Conservation (phyloP, 2,888 invertebrate species). For the Atethmia centrago region DNA sequence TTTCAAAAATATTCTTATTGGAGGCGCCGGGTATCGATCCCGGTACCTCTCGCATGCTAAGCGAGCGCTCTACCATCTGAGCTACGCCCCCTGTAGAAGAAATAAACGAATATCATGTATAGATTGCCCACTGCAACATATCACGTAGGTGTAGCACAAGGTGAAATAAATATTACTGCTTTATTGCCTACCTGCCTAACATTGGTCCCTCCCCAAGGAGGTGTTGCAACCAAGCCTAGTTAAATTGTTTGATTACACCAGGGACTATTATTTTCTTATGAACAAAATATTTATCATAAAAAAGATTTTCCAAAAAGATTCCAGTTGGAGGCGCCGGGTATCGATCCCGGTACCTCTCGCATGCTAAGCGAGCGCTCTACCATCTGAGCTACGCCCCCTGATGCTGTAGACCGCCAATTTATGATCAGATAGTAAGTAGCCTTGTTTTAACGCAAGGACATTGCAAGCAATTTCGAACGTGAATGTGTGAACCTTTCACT, state of each 20-base stretch:
- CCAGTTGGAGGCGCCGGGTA: constrained; percentile 78
- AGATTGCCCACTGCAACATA: not conserved
- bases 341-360: constrained; percentile 91
- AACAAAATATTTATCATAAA: not conserved
- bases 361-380: constrained; percentile 89
- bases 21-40: constrained; percentile 90
- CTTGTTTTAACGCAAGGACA: constrained; percentile 29
- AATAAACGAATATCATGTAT: constrained; percentile 3
- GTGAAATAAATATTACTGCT: not conserved
- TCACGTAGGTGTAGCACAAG: not conserved
- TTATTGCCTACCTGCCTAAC: not conserved
- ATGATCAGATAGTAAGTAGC: constrained; percentile 11
- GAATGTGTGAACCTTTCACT: constrained; percentile 51
- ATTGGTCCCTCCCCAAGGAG: not conserved
- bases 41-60: constrained; percentile 89
- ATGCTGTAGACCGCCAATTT: constrained; percentile 8
- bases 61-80: constrained; percentile 87
- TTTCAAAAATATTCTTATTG: constrained; percentile 66
- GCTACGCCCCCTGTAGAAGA: constrained; percentile 44
- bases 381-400: constrained; percentile 87
- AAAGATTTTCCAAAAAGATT: constrained; percentile 33
- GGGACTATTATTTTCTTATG: not conserved
- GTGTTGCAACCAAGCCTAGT: not conserved
- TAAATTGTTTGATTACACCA: not conserved
- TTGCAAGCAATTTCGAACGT: constrained; percentile 13